These are phyloP conservation scores for Lacerta bilineata DNA, from an alignment of 2,797 vertebrate species.

Conservation along the genomic window DNA sequence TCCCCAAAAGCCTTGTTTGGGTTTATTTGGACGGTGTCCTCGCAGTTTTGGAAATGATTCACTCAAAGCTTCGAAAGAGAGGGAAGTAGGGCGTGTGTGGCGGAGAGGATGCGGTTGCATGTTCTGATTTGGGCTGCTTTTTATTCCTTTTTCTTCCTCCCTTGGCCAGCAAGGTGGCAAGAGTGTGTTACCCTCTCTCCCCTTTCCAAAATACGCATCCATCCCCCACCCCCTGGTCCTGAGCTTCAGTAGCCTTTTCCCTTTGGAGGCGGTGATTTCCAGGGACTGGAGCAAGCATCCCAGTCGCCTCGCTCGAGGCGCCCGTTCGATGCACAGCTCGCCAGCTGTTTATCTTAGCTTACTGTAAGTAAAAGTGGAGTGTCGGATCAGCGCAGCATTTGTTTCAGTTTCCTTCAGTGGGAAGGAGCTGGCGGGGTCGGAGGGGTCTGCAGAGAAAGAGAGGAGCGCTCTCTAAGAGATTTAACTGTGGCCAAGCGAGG, in stretches of 20 bases:
- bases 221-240: too few species aligned
- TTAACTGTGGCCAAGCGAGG: conserved; percentile 64
- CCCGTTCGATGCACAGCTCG: conserved; percentile 68
- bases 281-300: conserved; percentile 53
- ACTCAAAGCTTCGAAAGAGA: not conserved
- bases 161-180: not conserved
- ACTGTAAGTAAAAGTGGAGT: conserved; percentile 74
- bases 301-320: conserved; percentile 71
- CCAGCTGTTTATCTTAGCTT: conserved; percentile 78
- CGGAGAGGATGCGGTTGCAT: not conserved
- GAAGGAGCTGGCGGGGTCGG: not conserved
- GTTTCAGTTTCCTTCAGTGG: conserved; percentile 70
- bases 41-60: not conserved
- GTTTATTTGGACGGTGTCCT: not conserved
- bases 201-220: not conserved
- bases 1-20: not conserved
- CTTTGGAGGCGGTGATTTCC: conserved; percentile 58
- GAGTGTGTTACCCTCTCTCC: not conserved
- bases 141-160: not conserved
- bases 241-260: conserved; percentile 46
- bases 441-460: not conserved
- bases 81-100: not conserved
- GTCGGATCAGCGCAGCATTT: conserved; percentile 71
- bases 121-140: too few species aligned
- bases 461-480: conserved; percentile 39